These are phyloP conservation scores for Dexiosoma caninum DNA, from an alignment of 2,888 invertebrate genomes.

Conservation along the genomic window DNA sequence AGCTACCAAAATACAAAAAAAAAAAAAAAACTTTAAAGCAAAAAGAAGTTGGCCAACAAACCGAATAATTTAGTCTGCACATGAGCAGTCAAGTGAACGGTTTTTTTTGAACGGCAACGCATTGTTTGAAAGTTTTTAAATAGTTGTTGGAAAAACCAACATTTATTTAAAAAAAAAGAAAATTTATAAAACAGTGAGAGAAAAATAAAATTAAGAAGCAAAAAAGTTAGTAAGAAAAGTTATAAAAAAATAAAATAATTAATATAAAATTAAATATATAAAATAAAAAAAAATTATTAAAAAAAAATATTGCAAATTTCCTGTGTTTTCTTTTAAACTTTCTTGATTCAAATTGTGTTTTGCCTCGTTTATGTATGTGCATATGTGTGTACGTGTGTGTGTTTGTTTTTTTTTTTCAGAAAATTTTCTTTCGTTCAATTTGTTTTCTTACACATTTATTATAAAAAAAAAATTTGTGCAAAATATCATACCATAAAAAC, in stretches of 20 bases:
- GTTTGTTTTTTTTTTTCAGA: background rate
- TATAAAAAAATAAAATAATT: background rate
- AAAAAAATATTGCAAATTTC: background rate
- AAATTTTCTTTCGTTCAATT: background rate
- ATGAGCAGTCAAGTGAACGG: constrained; percentile 76
- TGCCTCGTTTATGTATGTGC: too few species aligned
- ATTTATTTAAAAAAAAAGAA: constrained; percentile 38
- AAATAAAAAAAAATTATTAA: background rate
- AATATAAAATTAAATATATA: background rate
- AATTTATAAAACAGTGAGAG: constrained; percentile 13
- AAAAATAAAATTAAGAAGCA: constrained; percentile 2
- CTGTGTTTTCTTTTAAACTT: constrained; percentile 3
- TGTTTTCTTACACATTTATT: constrained; percentile 4
- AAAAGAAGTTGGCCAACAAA: constrained; percentile 73
- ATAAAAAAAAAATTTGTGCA: background rate
- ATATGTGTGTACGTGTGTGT: background rate
- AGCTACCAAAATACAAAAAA: too few species aligned
- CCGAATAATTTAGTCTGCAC: constrained; percentile 76
- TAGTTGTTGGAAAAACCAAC: constrained; percentile 61
- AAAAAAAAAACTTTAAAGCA: constrained; percentile 65
- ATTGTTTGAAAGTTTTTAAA: constrained; percentile 37
- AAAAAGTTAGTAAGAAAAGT: constrained; percentile 14
- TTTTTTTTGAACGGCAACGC: constrained; percentile 56
- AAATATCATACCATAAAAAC: background rate
- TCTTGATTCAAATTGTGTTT: constrained; percentile 8